Base-by-base conservation (phyloP, 2,888 invertebrate genomes). In the Tridacna gigas region DNA sequence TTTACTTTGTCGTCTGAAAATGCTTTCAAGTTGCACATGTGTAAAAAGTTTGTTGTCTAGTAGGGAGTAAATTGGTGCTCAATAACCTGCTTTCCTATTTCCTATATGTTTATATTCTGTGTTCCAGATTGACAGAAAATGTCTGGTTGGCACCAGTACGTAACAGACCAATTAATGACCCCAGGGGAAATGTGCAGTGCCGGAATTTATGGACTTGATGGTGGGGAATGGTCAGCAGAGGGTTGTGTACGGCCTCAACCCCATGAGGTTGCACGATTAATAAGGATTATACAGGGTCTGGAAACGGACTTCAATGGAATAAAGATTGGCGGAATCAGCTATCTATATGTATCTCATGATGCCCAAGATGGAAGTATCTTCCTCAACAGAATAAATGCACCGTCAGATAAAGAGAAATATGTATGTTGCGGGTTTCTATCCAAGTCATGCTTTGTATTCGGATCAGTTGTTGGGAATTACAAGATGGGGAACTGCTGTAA, bases 401-500 rank as follows among this genome's bases (percentile, higher is more conserved):
- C 83, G 3, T 77, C 76, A 0, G 88, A 86, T 45, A 74, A 82
- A 28, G 84, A 88, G 48, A 88, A 88, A 71, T 84, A 82, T 73
- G 78, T 84, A 22, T 82, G 80, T 76, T 83, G 79, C 51, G 88
- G 79, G 65, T 88, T 84, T 61, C 61, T 88, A 18, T 77, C 86
- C 15, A 81, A 81, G 26, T 47, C 61, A 15, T 88, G 88, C 56
- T 80, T 88, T 20, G 75, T 88, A 11, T 84, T 82, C 25, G 88
- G 88, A 28, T 82, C 71, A 5, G 88, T 88, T n/a, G 77, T 75
- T 13, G 88, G 84, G 65, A 88, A 88, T 69, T 84, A 84, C 78
- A 77, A 67, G 67, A 76, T 88, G 84, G 88, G 88, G 28, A 88
- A 88, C 69, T 86, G 84, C 69, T 73, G 80, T 61, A 88, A 82